phyloP scores from a whole-genome alignment of 30 jellyfish, hydroid and myxozoan genomes.

The Pseudorhiza aurosa region DNA sequence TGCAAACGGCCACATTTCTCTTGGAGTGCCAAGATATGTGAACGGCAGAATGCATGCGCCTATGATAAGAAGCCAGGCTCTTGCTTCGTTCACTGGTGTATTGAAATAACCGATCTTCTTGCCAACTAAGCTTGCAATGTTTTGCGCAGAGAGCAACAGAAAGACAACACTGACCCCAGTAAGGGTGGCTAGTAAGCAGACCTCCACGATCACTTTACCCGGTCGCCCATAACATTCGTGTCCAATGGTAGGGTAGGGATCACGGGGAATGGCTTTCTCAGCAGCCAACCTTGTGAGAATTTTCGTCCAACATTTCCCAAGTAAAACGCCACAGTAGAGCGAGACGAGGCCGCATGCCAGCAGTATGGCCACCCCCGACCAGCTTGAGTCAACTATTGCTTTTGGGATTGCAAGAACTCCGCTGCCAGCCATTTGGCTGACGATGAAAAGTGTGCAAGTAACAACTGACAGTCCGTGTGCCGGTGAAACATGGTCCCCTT shows the following conservation, averaged over 20 bases:
- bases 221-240: conserved; percentile 69
- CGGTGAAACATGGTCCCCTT: conserved; percentile 9
- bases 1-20: conserved; percentile 76
- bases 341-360: conserved; percentile 67
- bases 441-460: conserved; percentile 88
- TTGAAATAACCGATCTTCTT: conserved; percentile 52
- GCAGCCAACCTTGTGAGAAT: conserved; percentile 33
- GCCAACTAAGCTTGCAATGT: conserved; percentile 77
- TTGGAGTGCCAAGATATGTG: conserved; percentile 66
- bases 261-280: conserved; percentile 73
- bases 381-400: conserved; percentile 86
- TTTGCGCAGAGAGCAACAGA: conserved; percentile 76
- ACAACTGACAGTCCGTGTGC: conserved; percentile 77
- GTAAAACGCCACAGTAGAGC: conserved; percentile 74
- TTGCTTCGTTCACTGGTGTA: conserved; percentile 35
- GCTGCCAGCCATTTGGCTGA: conserved; percentile 98
- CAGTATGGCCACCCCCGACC: conserved; percentile 88
- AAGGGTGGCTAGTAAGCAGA: conserved; percentile 76
- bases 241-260: conserved; percentile 95
- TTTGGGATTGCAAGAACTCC: conserved; percentile 96
- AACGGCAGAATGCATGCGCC: conserved; percentile 68
- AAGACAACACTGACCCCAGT: conserved; percentile 88
- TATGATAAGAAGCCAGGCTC: conserved; percentile 67
- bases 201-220: conserved; percentile 81
- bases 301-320: conserved; percentile 89